Conservation (phyloP, 2,888 invertebrate genomes). For the Drosophila meridionalis region DNA sequence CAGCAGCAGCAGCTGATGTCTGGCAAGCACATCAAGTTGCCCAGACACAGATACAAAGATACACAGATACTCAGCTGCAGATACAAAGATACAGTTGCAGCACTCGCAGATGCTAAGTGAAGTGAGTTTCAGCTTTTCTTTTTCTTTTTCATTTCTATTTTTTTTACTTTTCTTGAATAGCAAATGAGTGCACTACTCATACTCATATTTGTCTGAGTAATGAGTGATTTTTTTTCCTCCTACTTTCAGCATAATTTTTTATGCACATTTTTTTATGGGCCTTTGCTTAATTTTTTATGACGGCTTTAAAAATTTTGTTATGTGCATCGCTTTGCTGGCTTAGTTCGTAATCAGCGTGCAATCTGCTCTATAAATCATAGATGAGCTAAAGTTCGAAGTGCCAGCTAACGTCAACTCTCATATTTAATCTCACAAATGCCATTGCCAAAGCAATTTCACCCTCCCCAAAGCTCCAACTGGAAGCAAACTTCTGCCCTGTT, state of each 20-base stretch:
- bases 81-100: slow-evolving; percentile 46
- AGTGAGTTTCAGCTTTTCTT: slow-evolving; percentile 29
- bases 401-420: slow-evolving; percentile 4
- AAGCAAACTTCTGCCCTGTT: slow-evolving; percentile 12
- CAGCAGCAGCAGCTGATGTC: slow-evolving; percentile 27
- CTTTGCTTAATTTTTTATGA: slow-evolving; percentile 26
- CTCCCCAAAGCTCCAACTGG: background rate
- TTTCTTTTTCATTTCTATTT: slow-evolving; percentile 5
- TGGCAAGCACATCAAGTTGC: slow-evolving; percentile 24
- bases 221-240: slow-evolving; percentile 21
- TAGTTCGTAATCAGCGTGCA: slow-evolving; percentile 8
- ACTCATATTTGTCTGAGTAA: slow-evolving; percentile 34
- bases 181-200: slow-evolving; percentile 49
- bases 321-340: slow-evolving; percentile 4
- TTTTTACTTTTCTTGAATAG: slow-evolving; percentile 28
- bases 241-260: slow-evolving; percentile 20
- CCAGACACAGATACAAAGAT: slow-evolving; percentile 16
- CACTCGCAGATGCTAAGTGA: slow-evolving; percentile 47
- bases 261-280: slow-evolving; percentile 33
- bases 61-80: slow-evolving; percentile 27
- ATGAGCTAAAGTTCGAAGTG: background rate
- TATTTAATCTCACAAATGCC: slow-evolving; percentile 20
- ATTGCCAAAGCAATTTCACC: slow-evolving; percentile 1
- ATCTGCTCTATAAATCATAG: slow-evolving; percentile 32
- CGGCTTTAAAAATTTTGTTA: slow-evolving; percentile 13